A percentile compares a stretch with the other conserved stretches of the same genome.
Evolutionary conservation across 2,888 invertebrate genomes (phyloP).

Genomic region (Formica aserva): DNA sequence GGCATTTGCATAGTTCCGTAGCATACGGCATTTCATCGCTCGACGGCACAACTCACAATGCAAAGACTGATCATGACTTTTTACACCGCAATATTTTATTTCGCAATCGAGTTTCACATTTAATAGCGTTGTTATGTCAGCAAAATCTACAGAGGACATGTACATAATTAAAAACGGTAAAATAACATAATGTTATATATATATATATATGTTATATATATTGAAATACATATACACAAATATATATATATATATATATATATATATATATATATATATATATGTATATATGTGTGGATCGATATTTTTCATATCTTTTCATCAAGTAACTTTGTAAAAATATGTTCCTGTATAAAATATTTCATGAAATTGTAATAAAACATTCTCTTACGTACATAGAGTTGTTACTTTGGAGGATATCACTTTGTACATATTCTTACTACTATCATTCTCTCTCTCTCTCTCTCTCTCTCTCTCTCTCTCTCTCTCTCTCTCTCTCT

Average conservation of each 20-base stretch:
- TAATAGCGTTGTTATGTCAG: conserved; percentile 20
- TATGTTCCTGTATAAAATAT: background rate
- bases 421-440: background rate
- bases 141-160: background rate
- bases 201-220: background rate
- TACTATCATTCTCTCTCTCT: background rate
- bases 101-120: conserved; percentile 11
- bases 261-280: too few relatives aligned
- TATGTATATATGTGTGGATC: background rate
- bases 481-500: too few relatives aligned
- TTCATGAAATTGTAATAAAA: background rate
- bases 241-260: too few relatives aligned
- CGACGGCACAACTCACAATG: conserved; percentile 22
- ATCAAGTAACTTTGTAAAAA: background rate
- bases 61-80: conserved; percentile 39
- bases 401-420: background rate
- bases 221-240: background rate
- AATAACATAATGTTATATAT: background rate
- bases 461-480: too few relatives aligned
- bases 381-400: background rate
- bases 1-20: conserved; percentile 39
- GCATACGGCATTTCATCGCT: conserved; percentile 28
- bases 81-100: conserved; percentile 37
- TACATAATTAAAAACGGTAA: conserved; percentile 2
- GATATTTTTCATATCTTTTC: background rate